Base-by-base conservation (phyloP, 2,888 invertebrate species). In the Nymphalis polychloros region DNA sequence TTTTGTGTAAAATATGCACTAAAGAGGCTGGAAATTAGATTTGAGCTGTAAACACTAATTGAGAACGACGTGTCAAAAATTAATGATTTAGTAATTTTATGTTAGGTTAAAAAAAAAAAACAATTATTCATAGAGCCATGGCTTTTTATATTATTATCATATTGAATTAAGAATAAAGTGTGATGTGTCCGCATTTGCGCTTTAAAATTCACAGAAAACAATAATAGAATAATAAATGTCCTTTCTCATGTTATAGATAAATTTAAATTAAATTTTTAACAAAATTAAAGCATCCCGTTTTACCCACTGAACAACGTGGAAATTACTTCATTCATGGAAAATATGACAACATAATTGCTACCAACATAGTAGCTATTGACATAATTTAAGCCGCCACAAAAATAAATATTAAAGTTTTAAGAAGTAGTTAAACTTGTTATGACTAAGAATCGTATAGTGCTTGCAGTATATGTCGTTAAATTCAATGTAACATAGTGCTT, bases 401-500 rank as follows among this genome's bases (percentile, higher is more conserved):
- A 73, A 73, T 72, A 71, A 23, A 67, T 64, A 73, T 74, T 73
- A 74, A 75, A 78, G 75, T 76, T 76, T 73, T 72, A 73, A 78
- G 75, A 77, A 73, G 81, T 80, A 81, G 81, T 82, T 81, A 80
- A 78, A 77, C 62, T 59, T 27, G 68, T 62, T 65, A 65, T 65
- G 70, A 63, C 62, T 65, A 31, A 31, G 50, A 50, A 13, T 59
- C 52, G 50, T 46, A 52, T 23, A 63, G 59, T 65, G 52, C 68
- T 68, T 64, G 53, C 48, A 59, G 68, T 65, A 65, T 48, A 63
- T 61, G 76, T 75, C 76, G 77, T 80, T 80, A 77, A 80, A 81
- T 76, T 31, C 31, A 78, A 79, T 79, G 86, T 85, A 85, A 88
- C 86, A 82, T 86, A 87, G 88, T 89, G 86, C 86, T 86, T 88